Evolutionary conservation across 2,888 invertebrate genomes (phyloP).

Genomic region (Enchytraeus crypticus): DNA sequence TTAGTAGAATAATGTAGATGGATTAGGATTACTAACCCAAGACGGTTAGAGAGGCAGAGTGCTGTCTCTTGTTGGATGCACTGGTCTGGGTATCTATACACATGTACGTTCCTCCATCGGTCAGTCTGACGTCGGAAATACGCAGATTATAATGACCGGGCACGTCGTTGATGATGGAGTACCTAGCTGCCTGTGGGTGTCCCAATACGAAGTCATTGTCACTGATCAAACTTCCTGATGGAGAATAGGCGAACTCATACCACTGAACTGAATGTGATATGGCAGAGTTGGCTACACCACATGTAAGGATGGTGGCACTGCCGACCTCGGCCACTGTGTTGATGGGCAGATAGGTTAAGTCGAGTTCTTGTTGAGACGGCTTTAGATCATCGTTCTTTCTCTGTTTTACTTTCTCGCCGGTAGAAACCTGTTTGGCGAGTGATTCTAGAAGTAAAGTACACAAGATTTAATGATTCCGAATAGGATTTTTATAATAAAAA

Average conservation of each 20-base stretch:
- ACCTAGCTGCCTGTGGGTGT: background rate
- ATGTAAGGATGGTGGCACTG: background rate
- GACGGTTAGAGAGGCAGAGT: background rate
- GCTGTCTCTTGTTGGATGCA: background rate
- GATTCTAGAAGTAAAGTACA: no score
- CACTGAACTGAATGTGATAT: background rate
- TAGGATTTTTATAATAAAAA: no score
- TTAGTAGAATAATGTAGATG: no score
- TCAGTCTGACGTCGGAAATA: background rate
- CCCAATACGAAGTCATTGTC: background rate
- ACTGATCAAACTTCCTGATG: background rate
- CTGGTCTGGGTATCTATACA: background rate
- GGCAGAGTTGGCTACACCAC: background rate
- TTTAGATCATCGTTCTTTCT: no score
- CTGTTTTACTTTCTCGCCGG: no score
- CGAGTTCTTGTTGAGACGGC: no score
- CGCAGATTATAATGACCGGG: background rate
- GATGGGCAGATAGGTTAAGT: no score
- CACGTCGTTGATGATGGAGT: background rate
- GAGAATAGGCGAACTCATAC: background rate
- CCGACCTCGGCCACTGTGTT: background rate
- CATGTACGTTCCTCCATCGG: constrained; percentile 1
- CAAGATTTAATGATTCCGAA: no score
- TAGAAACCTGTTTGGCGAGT: no score
- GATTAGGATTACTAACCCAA: background rate